Evolutionary conservation across 2,113 vertebrate genomes (phyloP), one percentile per base, ranked within the genome.

Genomic region (Sinocyclocheilus maitianheensis): DNA sequence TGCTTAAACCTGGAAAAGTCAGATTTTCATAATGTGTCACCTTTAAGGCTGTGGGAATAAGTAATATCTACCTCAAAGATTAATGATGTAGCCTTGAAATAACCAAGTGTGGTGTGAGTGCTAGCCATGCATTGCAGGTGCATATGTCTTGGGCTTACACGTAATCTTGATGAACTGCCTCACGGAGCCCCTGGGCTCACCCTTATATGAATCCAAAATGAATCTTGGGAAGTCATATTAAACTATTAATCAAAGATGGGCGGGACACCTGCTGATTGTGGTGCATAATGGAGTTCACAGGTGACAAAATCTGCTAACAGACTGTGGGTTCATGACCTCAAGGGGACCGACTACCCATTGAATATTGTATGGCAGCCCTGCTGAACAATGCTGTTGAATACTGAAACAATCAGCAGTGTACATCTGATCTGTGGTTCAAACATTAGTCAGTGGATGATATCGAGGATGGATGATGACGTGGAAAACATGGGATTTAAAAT

Each of bases 31-130:
- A 30, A 30, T 30, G 2, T 30, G 30, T 30, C 30, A 30, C 30
- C 30, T 30, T 30, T 30, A 55, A 77, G 30, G 60, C 79, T 63
- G 63, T 67, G 40, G 63, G 60, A 75, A 85, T 83, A 37, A 79
- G 30, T 82, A 85, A 53, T 81, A 67, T 37, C 76, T 60, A 87
- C 71, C 10, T 80, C 78, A 58, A 88, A 88, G 86, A 90, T 89
- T 78, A 90, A 90, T 65, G 67, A 82, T 4, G 2, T 46, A 80
- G 77, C 81, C 87, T 75, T 77, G 76, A 76, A 34, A 65, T 78
- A 63, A 85, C 62, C 53, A 10, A 63, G n/a, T 43, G 58, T 83
- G 18, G 77, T n/a, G 22, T 65, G 55, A 77, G n/a, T 46, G 7
- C 81, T 60, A 72, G 71, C 51, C 80, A 26, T 83, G 75, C 87